Evolutionary conservation across 1,140 invertebrate genomes (phyloP).

Genomic region (Trichomalopsis sarcophagae): DNA sequence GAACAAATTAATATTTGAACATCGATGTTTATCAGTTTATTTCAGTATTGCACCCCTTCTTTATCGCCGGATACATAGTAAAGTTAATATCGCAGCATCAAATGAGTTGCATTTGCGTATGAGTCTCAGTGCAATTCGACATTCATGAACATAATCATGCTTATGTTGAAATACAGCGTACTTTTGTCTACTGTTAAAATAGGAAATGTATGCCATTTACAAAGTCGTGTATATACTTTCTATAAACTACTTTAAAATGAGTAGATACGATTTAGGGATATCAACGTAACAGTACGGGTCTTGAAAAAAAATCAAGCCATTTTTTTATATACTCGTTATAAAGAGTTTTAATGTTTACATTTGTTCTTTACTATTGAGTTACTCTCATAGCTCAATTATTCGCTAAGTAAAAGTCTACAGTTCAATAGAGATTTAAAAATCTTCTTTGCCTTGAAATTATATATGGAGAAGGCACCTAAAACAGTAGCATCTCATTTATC

Average conservation of each 20-base stretch:
- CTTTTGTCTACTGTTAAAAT: background rate
- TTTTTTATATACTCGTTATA: conserved; percentile 14
- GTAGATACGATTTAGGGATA: background rate
- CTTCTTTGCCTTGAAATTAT: conserved; percentile 4
- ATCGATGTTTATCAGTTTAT: background rate
- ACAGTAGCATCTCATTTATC: background rate
- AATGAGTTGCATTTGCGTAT: background rate
- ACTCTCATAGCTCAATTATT: conserved; percentile 20
- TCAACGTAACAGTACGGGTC: background rate
- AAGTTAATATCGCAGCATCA: conserved; percentile 1
- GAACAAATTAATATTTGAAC: conserved; percentile 10
- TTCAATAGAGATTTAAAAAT: background rate
- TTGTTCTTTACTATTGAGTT: background rate
- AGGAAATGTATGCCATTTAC: background rate
- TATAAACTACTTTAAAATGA: background rate
- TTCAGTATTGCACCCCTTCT: background rate
- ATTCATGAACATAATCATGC: background rate
- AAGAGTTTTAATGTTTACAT: background rate
- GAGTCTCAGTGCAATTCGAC: background rate
- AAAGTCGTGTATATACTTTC: background rate
- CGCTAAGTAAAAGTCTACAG: conserved; percentile 10
- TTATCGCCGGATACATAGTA: background rate
- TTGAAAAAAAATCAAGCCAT: conserved; percentile 28
- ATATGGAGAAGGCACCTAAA: conserved; percentile 19
- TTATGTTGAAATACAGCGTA: background rate